Evolutionary conservation across 1,140 invertebrate genomes (phyloP).

Genomic region (Drosophila erecta): DNA sequence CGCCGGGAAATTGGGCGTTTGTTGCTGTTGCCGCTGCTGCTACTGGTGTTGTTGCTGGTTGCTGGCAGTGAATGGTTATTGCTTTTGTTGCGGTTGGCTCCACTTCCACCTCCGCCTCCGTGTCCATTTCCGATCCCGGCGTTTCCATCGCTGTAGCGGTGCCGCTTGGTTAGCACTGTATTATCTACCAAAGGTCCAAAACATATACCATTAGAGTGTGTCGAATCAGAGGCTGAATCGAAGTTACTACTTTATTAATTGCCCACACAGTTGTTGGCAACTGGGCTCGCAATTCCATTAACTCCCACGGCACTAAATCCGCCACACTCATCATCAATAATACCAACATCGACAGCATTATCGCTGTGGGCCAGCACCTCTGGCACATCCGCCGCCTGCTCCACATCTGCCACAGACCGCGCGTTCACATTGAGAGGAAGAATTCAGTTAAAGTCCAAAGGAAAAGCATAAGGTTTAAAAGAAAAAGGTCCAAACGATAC

Average conservation of each 20-base stretch:
- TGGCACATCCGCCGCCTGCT: conserved; percentile 63
- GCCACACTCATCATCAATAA: conserved; percentile 50
- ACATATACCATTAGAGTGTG: conserved; percentile 13
- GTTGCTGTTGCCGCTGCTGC: conserved; percentile 18
- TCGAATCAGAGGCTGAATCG: conserved; percentile 13
- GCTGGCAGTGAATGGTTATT: conserved; percentile 76
- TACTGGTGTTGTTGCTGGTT: conserved; percentile 45
- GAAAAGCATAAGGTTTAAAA: conserved; percentile 55
- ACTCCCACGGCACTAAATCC: conserved; percentile 43
- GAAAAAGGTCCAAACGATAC: conserved; percentile 47
- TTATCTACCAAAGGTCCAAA: conserved; percentile 34
- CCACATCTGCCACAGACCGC: conserved; percentile 62
- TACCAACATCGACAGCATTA: conserved; percentile 55
- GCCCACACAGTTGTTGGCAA: conserved; percentile 54
- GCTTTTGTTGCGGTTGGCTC: conserved; percentile 68
- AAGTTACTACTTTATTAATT: conserved; percentile 35
- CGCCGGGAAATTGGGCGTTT: conserved; percentile 39
- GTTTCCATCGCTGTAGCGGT: conserved; percentile 64
- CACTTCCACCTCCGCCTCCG: conserved; percentile 11
- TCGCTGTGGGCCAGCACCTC: conserved; percentile 50
- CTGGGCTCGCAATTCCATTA: conserved; percentile 53
- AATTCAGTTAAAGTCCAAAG: conserved; percentile 42
- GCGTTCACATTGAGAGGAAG: conserved; percentile 40
- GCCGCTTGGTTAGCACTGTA: conserved; percentile 52
- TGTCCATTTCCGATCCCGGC: conserved; percentile 27